Evolutionary conservation across 2,113 vertebrate genomes (phyloP).

Genomic region (Lamprologus lemairii): DNA sequence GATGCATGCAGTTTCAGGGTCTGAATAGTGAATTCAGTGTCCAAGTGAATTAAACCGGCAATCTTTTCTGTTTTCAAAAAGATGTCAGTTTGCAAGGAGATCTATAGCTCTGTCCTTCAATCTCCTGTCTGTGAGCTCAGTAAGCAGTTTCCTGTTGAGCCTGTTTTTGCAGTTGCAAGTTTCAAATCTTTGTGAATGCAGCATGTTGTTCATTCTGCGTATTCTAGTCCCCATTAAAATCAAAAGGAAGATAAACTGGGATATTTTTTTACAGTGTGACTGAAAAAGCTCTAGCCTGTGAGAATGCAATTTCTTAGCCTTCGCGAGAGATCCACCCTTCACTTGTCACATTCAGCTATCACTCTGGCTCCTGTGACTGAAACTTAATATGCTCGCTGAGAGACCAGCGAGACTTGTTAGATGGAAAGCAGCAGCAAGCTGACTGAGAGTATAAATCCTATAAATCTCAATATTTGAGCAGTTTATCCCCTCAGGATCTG

Average conservation of each 20-base stretch:
- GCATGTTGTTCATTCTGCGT: not conserved
- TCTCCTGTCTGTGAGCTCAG: not conserved
- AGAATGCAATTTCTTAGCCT: not conserved
- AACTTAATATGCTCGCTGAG: not conserved
- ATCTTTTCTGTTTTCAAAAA: not conserved
- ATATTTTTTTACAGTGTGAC: not conserved
- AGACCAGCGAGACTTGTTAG: not conserved
- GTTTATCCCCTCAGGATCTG: not conserved
- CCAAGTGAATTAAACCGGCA: not conserved
- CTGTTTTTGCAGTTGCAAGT: not conserved
- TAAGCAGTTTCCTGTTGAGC: not conserved
- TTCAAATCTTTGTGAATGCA: not conserved
- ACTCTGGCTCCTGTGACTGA: not conserved
- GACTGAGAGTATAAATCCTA: not conserved
- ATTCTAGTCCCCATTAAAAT: not conserved
- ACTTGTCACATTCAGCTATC: not conserved
- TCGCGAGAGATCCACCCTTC: not conserved
- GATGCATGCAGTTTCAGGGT: not conserved
- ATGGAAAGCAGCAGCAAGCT: not conserved
- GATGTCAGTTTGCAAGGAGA: not conserved
- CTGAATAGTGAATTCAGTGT: not conserved
- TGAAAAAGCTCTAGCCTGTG: not conserved
- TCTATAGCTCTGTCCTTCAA: not conserved
- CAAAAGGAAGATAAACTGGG: not conserved
- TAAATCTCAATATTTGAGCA: not conserved